phyloP scores from a whole-genome alignment of 1,140 invertebrate species.

The Macrobrachium nipponense region DNA sequence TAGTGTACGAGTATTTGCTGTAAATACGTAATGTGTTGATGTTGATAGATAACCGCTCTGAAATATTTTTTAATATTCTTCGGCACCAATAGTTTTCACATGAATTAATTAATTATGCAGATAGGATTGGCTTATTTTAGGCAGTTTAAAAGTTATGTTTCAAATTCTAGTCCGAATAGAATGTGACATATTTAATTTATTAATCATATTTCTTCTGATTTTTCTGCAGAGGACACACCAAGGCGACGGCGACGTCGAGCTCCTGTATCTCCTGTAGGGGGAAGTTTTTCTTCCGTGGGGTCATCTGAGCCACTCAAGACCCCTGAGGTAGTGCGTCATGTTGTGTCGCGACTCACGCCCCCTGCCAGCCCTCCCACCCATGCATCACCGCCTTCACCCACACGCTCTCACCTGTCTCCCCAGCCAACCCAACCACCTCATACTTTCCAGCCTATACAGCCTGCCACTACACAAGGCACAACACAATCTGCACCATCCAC shows the following conservation, averaged over 20 bases:
- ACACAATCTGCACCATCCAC: constrained; percentile 59
- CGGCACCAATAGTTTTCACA: no score
- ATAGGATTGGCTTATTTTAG: no score
- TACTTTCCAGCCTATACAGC: constrained; percentile 51
- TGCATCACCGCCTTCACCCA: constrained; percentile 35
- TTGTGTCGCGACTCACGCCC: constrained; percentile 61
- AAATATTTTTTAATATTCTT: no score
- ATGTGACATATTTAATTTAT: no score
- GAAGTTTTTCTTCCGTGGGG: neutral
- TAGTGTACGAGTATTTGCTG: no score
- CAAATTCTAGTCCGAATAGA: no score
- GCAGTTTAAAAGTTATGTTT: no score
- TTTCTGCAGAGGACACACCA: constrained; percentile 57
- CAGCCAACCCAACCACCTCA: constrained; percentile 42
- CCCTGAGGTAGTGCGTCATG: constrained; percentile 62
- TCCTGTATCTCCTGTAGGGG: constrained; percentile 41
- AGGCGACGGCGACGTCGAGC: constrained; percentile 58
- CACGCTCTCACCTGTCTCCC: constrained; percentile 38
- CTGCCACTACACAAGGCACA: constrained; percentile 32
- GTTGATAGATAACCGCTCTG: no score
- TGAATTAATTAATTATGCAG: no score
- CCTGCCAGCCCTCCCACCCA: constrained; percentile 52
- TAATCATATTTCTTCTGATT: neutral
- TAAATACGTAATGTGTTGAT: no score
- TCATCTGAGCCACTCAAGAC: constrained; percentile 57